These are phyloP conservation scores for Mola mola DNA, from an alignment of 2,113 vertebrate genomes.

Conservation along the genomic window DNA sequence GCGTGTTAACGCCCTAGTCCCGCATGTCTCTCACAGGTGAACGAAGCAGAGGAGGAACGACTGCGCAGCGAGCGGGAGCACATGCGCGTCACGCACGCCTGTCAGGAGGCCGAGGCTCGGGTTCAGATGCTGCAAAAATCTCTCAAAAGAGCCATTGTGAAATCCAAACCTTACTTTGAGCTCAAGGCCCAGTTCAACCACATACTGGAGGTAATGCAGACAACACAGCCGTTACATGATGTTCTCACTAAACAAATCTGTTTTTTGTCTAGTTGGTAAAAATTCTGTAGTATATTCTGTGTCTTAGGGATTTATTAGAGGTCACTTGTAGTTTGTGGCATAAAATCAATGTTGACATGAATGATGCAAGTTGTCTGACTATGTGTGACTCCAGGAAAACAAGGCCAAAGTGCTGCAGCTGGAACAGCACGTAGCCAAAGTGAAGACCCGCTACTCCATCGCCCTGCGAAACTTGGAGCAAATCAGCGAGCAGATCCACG, in stretches of 20 bases:
- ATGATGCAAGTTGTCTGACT: conserved; percentile 27
- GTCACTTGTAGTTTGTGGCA: conserved; percentile 15
- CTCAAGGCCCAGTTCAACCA: conserved; percentile 95
- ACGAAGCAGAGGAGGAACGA: conserved; percentile 93
- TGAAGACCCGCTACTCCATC: conserved; percentile 90
- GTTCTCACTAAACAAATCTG: background rate
- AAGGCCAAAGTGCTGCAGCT: conserved; percentile 88
- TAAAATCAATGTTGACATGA: conserved; percentile 35
- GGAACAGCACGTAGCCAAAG: conserved; percentile 87
- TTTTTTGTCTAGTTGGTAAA: background rate
- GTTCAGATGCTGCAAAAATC: conserved; percentile 92
- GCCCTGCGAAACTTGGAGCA: conserved; percentile 91
- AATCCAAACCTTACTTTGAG: conserved; percentile 95
- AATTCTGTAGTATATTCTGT: background rate
- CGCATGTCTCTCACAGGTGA: conserved; percentile 81
- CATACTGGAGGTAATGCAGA: conserved; percentile 86
- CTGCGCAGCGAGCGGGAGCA: conserved; percentile 91
- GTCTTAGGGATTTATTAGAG: conserved; percentile 22
- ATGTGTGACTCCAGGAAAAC: conserved; percentile 84
- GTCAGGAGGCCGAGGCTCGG: conserved; percentile 90
- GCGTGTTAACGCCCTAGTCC: background rate
- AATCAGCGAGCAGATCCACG: conserved; percentile 96
- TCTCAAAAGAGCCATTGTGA: conserved; percentile 89
- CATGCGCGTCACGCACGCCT: conserved; percentile 89
- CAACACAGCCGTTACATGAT: background rate